Evolutionary conservation across 2,888 invertebrate genomes (phyloP).

Genomic region (Aphidius colemani): DNA sequence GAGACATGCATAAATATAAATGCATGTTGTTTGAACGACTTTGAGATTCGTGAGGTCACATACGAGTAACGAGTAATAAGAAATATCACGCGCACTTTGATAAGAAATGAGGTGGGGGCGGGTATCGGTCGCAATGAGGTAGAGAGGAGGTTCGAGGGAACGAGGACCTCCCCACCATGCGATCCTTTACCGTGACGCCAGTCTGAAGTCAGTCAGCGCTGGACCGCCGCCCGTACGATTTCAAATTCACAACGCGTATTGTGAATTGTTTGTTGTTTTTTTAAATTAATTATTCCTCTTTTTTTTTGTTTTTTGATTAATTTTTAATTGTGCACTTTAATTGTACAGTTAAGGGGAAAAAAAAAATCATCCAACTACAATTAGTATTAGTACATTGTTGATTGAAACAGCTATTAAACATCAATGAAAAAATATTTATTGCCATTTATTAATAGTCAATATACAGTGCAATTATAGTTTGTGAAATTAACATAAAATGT

Average conservation of each 20-base stretch:
- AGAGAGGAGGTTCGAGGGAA: constrained; percentile 41
- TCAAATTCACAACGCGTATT: constrained; percentile 39
- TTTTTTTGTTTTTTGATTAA: too few relatives aligned
- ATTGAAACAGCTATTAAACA: too few relatives aligned
- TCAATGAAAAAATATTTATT: too few relatives aligned
- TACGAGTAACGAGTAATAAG: constrained; percentile 13
- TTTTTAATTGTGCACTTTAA: too few relatives aligned
- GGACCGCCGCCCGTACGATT: constrained; percentile 59
- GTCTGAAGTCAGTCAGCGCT: constrained; percentile 60
- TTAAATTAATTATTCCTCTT: not conserved
- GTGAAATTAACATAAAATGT: too few relatives aligned
- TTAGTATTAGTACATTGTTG: too few relatives aligned
- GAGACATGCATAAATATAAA: too few relatives aligned
- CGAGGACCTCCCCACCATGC: constrained; percentile 49
- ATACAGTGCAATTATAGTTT: too few relatives aligned
- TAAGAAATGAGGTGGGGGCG: constrained; percentile 26
- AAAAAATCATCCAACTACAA: too few relatives aligned
- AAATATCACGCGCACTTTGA: constrained; percentile 18
- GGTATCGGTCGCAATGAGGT: constrained; percentile 22
- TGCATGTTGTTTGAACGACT: too few relatives aligned
- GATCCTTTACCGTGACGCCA: constrained; percentile 54
- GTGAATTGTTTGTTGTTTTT: constrained; percentile 9
- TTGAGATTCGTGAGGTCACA: not conserved
- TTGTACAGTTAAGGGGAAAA: too few relatives aligned
- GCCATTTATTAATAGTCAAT: too few relatives aligned